These are phyloP conservation scores for Lasioglossum marginatum DNA, from an alignment of 2,888 invertebrate genomes.

Conservation along the genomic window DNA sequence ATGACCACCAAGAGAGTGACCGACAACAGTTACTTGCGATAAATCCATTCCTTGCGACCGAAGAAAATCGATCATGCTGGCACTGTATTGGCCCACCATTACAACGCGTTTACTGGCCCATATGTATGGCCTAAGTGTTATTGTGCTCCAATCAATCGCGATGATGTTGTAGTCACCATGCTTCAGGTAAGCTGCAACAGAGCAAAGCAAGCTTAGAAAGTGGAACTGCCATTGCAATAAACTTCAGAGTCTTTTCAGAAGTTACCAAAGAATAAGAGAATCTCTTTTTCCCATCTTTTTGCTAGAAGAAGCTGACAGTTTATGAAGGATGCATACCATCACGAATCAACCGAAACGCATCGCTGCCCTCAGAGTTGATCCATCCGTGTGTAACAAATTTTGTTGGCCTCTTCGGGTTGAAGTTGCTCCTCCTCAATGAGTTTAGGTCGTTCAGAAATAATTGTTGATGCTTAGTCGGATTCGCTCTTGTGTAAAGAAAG, in stretches of 20 bases:
- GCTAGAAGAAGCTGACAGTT: not conserved
- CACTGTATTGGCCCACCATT: not conserved
- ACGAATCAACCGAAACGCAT: not conserved
- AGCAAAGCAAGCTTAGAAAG: not conserved
- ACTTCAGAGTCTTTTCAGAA: not conserved
- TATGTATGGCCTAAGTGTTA: not conserved
- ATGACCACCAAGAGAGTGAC: conserved; percentile 25
- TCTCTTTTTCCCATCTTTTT: not conserved
- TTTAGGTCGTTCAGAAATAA: not conserved
- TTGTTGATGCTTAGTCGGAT: not conserved
- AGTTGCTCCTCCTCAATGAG: not conserved
- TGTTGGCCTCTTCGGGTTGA: not conserved
- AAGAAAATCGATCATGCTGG: conserved; percentile 27
- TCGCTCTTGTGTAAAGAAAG: conserved; percentile 5
- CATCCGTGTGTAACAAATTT: conserved; percentile 26
- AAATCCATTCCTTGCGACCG: not conserved
- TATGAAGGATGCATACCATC: conserved; percentile 7
- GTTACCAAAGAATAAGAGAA: not conserved
- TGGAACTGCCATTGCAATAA: not conserved
- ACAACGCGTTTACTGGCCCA: not conserved
- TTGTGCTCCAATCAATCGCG: conserved; percentile 15
- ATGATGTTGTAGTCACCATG: conserved; percentile 19
- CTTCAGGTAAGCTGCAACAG: conserved; percentile 13
- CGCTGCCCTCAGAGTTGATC: not conserved
- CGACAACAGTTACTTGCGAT: conserved; percentile 5